Conservation (phyloP, 2,888 invertebrate genomes). For the Trichopria drosophilae region DNA sequence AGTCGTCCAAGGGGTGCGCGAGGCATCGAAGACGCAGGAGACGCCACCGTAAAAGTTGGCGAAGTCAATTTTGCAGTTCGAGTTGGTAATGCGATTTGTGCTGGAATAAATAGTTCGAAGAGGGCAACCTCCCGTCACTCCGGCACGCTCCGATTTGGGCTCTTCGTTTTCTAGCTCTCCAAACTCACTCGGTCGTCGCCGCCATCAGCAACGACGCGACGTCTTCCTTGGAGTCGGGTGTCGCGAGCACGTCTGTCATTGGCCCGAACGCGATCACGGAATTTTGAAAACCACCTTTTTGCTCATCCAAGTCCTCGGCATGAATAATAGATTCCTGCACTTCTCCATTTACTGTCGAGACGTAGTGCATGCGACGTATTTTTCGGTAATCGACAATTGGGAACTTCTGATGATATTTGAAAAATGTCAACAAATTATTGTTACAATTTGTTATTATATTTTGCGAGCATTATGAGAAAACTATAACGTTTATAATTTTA, state of each 20-base stretch:
- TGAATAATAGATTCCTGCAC: no score
- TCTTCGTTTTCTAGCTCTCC: slow-evolving; percentile 33
- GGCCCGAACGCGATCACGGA: slow-evolving; percentile 52
- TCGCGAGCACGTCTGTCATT: slow-evolving; percentile 49
- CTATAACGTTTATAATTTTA: no score
- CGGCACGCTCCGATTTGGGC: no score
- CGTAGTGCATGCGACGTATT: no score
- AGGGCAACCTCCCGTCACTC: slow-evolving; percentile 34
- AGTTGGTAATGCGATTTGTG: slow-evolving; percentile 59
- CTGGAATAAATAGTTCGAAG: slow-evolving; percentile 54
- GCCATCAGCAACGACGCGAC: no score
- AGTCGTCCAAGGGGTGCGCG: slow-evolving; percentile 31
- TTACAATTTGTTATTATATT: no score
- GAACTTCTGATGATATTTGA: no score
- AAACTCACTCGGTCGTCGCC: slow-evolving; percentile 15
- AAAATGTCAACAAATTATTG: no score
- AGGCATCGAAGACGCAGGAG: slow-evolving; percentile 48
- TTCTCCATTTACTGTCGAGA: no score
- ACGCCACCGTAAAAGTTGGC: slow-evolving; percentile 54
- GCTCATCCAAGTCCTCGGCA: slow-evolving; percentile 28
- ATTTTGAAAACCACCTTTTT: slow-evolving; percentile 42
- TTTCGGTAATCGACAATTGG: no score
- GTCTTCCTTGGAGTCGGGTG: no score
- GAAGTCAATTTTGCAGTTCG: slow-evolving; percentile 58
- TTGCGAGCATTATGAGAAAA: no score